These are phyloP conservation scores for Apodemus sylvaticus DNA, from an alignment of 2,113 vertebrate genomes.

Conservation along the genomic window DNA sequence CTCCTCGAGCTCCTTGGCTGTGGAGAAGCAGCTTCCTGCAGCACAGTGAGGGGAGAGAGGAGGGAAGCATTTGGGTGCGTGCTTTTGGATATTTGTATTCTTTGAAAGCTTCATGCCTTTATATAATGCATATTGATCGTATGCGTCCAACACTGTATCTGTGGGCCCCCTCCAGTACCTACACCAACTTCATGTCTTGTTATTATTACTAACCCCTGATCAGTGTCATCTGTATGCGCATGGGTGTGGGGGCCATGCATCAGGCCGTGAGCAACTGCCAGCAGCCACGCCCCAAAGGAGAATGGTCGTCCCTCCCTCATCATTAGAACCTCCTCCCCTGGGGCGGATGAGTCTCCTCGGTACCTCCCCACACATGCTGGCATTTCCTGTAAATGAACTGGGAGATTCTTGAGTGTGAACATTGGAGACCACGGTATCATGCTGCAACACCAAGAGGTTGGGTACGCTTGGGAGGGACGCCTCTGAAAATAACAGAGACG, in stretches of 20 bases:
- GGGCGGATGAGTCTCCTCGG: no score
- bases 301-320: background rate
- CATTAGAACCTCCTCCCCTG: background rate
- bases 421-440: background rate
- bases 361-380: background rate
- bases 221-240: background rate
- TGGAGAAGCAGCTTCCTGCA: conserved; percentile 91
- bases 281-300: background rate
- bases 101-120: background rate
- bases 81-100: no score
- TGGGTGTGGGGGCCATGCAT: background rate
- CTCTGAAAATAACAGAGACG: background rate
- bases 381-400: background rate
- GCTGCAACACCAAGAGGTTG: background rate
- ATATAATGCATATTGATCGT: background rate
- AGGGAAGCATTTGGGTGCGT: conserved; percentile 38
- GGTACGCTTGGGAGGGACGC: background rate
- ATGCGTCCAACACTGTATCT: background rate
- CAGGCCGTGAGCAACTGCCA: background rate
- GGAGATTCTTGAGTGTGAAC: background rate
- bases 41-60: conserved; percentile 36
- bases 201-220: background rate
- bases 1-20: conserved; percentile 90
- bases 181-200: no score
- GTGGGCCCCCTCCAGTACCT: background rate